Evolutionary conservation across 2,797 vertebrate genomes (phyloP), one percentile per base, ranked within the genome.

Genomic region (Anniella stebbinsi): DNA sequence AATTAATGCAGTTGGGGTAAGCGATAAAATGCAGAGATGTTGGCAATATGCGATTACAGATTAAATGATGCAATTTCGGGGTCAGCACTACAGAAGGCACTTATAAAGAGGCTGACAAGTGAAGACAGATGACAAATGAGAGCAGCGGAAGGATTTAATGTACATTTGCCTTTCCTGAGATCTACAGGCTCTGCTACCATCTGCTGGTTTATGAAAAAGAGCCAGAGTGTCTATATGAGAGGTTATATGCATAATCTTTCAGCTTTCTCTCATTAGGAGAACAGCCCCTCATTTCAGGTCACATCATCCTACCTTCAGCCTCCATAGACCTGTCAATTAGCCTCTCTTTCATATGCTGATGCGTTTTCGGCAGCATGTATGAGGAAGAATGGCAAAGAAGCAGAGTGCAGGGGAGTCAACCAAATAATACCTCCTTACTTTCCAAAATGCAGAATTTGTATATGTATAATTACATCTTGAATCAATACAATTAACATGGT

Each of bases 101-200:
- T 92, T 84, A 86, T 0, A 41, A 90, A 90, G 86, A 84, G 77
- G 21, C 76, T 90, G 95, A 95, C 93, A 88, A 88, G 93, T 45
- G 93, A 93, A 93, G 93, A 94, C 57, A 91, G 93, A 95, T 86
- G 92, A 76, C 4, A 95, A 90, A 87, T 88, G 91, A 91, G 90
- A 92, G 81, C 78, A 88, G 66, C 92, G 83, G 84, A 77, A 45
- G 21, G 83, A 11, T 89, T 77, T 89, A 86, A 82, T 13, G 83
- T 72, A 93, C 41, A 36, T 38, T 57, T 92, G 23, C 51, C 73
- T 94, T 91, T 88, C 84, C 87, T 77, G 92, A 87, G 91, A 93
- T 89, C 57, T 88, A 90, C 7, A 90, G 93, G 86, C 96, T 97
- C 95, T 96, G 94, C 97, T 97, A 96, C 96, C 97, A 95, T 95